A percentile compares a stretch with the other conserved stretches of the same genome.
These are phyloP conservation scores for Gallinago paraguaiae DNA, from an alignment of 2,113 vertebrate species.

Conservation along the genomic window DNA sequence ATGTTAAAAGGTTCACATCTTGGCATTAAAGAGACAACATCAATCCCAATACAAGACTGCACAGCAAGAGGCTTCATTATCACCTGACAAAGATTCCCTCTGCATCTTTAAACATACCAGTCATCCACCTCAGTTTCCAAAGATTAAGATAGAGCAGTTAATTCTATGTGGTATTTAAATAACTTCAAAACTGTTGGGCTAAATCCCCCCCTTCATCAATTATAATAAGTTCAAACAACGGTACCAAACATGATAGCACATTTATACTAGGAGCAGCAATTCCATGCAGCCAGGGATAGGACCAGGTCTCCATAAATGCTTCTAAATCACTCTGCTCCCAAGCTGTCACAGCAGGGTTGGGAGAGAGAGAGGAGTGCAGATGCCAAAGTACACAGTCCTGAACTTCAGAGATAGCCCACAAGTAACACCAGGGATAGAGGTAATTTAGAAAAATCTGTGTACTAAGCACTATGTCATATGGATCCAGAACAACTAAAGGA, in stretches of 20 bases:
- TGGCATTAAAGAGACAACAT: not conserved
- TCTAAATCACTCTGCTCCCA: not conserved
- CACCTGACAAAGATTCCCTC: not conserved
- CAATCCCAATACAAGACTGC: not conserved
- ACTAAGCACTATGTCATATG: not conserved
- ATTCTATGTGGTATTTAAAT: not conserved
- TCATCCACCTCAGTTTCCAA: not conserved
- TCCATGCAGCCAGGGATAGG: not conserved
- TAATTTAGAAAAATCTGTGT: not conserved
- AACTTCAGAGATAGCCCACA: not conserved
- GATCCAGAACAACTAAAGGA: not conserved
- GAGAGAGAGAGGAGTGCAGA: not conserved
- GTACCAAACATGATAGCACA: not conserved
- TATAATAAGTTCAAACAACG: not conserved
- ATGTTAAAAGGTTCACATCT: not conserved
- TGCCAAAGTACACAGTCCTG: not conserved
- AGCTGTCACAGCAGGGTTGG: not conserved
- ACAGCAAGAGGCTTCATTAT: not conserved
- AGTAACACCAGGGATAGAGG: not conserved
- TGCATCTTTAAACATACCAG: not conserved
- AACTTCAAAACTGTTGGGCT: not conserved
- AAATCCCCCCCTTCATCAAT: not conserved
- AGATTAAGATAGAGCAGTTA: not conserved
- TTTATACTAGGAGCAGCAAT: not conserved
- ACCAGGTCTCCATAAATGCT: not conserved